Base-by-base conservation (phyloP, 2,888 invertebrate species). In the Drosophila neutralis region DNA sequence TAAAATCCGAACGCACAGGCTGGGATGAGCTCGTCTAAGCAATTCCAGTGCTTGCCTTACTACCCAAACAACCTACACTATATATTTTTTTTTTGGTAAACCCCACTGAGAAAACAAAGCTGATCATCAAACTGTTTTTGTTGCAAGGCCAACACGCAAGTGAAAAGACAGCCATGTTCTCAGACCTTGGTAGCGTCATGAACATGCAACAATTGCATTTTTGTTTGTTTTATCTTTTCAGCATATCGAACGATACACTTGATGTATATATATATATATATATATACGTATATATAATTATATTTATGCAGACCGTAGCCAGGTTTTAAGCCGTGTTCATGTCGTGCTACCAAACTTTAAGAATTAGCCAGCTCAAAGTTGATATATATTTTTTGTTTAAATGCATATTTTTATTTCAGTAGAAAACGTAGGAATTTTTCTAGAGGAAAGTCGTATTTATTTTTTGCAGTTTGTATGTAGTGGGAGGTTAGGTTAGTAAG, bases 271-370 rank as follows among this genome's bases (percentile, higher is more conserved):
- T 33, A 31, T 33, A 56, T 42, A 42, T 52, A 35, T n/a, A 68
- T 33, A 31, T 33, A 56, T 42, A 42, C 42, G 15, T 36, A 8
- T 21, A 33, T 68, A 33, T 42, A 35, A 8, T 38, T 53, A n/a
- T 40, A n/a, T 40, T 42, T n/a, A 56, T 38, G 18, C 27, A 29
- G 38, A 31, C 36, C 59, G 52, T 29, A 71, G 69, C 51, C 64
- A 51, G 40, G 36, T 40, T 27, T 38, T 36, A 57, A 57, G 57
- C 57, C 57, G 57, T 57, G 57, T 57, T 67, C 82, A 78, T 68
- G 52, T 57, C n/a, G 35, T 45, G 83, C 89, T 90, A 88, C 91
- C 89, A 90, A 91, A 86, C 89, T 90, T 86, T 78, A 85, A 87
- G 84, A 88, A 91, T 81, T 78, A 81, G 56, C 89, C 87, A 90